These are phyloP conservation scores for Liasis olivaceus DNA, from an alignment of 2,797 vertebrate genomes.

Conservation along the genomic window DNA sequence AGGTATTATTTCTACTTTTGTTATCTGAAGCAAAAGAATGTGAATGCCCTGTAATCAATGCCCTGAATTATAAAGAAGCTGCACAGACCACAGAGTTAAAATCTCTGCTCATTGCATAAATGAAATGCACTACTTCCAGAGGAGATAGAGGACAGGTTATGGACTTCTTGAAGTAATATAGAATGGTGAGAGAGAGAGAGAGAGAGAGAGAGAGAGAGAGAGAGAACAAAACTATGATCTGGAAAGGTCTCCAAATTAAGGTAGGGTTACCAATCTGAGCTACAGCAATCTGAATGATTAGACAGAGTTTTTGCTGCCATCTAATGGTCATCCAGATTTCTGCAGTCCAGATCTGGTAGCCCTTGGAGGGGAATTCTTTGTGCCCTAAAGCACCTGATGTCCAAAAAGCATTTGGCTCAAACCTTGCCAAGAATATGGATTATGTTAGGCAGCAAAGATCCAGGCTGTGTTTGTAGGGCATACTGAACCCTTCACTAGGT, in stretches of 20 bases:
- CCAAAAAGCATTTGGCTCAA: background rate
- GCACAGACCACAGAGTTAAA: background rate
- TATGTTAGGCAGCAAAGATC: background rate
- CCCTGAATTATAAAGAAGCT: background rate
- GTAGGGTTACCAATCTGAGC: background rate
- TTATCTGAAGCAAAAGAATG: background rate
- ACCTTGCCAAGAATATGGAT: background rate
- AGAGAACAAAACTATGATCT: background rate
- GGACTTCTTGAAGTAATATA: background rate
- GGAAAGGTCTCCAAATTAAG: background rate
- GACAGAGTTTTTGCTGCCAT: background rate
- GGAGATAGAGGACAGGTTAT: background rate
- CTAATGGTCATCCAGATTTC: background rate
- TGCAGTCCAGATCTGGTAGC: background rate
- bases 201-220: no score
- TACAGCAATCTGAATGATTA: background rate
- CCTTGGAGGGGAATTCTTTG: background rate
- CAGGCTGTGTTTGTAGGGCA: background rate
- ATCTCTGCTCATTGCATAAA: background rate
- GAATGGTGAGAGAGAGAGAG: no score
- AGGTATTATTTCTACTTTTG: background rate
- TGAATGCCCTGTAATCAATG: background rate
- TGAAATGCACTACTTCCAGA: background rate
- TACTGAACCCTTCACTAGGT: background rate
- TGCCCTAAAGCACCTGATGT: background rate